Base-by-base conservation (phyloP, 2,797 vertebrate genomes). In the Selene dorsalis region DNA sequence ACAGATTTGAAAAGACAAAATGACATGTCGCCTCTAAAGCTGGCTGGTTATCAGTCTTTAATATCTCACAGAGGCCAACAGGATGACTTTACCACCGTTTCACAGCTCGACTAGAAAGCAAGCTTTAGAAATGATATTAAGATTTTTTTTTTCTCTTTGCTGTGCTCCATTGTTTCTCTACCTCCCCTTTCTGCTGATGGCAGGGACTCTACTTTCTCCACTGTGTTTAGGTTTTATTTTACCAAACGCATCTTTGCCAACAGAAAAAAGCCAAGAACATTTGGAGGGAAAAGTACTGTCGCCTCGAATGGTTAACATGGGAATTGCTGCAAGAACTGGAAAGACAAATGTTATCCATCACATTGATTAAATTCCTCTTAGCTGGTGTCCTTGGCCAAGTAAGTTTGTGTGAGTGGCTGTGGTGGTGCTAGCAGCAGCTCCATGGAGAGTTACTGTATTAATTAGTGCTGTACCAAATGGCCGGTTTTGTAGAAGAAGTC, bases 381-480 rank as follows among this genome's bases (percentile, higher is more conserved):
- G 72, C 79, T 73, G 76, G 80, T 82, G 87, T 91, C 88, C 83
- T 91, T 88, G 86, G 85, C 69, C 63, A 77, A 85, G 72, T 77
- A 77, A 72, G 84, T 81, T 77, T 80, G 79, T 87, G 79, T 77
- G 85, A 86, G 53, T 41, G 69, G 75, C 73, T 77, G 69, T 63
- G 79, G 69, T 63, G 79, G 84, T 57, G 72, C 79, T 83, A 87
- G 90, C 89, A 83, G 71, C 70, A 68, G 77, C 76, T 79, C 86
- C 85, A 57, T 20, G 7, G 84, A 87, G 87, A 88, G 43, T 73
- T 72, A 39, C 68, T 67, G 73, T 87, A 88, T 88, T 91, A 90
- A 94, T 93, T 91, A 90, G 74, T 85, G 82, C 68, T 73, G 65
- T 30, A 87, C 86, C 90, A 82, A 89, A 83, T 84, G 73, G 82